phyloP scores from a whole-genome alignment of 2,797 vertebrate genomes.

The Taeniopygia guttata region DNA sequence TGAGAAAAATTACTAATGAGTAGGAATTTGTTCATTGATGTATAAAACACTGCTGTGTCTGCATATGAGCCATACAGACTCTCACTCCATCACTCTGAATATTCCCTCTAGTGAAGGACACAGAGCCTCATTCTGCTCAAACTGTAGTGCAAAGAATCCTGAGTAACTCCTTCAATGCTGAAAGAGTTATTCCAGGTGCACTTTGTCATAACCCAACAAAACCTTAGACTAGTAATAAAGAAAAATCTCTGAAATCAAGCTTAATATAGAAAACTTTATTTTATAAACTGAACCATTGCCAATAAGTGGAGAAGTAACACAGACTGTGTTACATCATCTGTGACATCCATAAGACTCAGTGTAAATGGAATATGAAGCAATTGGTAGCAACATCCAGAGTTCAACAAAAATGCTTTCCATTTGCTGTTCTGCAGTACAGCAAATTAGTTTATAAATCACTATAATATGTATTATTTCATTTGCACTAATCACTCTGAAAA shows the following conservation, averaged over 20 bases:
- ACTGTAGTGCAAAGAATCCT: not conserved
- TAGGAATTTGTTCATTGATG: not conserved
- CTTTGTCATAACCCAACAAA: not conserved
- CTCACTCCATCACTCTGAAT: not conserved
- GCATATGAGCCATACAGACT: not conserved
- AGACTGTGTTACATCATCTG: not conserved
- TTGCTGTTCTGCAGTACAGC: not conserved
- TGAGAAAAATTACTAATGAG: not conserved
- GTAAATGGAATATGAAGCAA: not conserved
- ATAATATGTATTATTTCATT: not conserved
- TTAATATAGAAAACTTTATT: not conserved
- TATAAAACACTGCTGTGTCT: not conserved
- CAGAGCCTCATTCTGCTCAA: not conserved
- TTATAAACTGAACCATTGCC: not conserved
- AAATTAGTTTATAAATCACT: not conserved
- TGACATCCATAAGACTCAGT: not conserved
- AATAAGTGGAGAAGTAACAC: not conserved
- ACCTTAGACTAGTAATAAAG: not conserved
- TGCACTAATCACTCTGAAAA: not conserved
- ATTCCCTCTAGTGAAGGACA: not conserved
- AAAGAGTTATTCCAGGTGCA: not conserved
- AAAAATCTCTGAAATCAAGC: not conserved
- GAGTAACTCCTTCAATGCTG: not conserved
- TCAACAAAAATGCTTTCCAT: not conserved
- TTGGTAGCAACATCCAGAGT: not conserved